Percentiles rank a stretch among this genome's conserved stretches.
Evolutionary conservation across 2,888 invertebrate genomes (phyloP).

Genomic region (Rhopalosiphum nymphaeae): DNA sequence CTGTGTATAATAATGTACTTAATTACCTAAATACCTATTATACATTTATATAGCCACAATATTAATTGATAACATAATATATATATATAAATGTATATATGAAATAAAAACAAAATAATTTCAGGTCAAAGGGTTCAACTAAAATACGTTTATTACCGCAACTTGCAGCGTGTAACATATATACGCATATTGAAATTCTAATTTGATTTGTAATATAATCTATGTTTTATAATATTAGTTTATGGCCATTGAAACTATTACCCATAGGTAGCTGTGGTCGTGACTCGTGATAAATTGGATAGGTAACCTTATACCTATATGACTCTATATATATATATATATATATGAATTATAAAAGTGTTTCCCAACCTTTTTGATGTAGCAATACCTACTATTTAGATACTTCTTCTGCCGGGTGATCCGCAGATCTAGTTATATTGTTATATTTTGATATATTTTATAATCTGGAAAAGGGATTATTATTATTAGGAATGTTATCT

Average conservation of each 20-base stretch:
- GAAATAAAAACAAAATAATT: conserved; percentile 37
- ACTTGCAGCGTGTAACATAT: neutral
- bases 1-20: neutral
- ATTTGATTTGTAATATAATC: conserved; percentile 11
- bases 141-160: conserved; percentile 32
- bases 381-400: neutral
- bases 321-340: neutral
- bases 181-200: neutral
- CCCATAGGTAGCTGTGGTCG: neutral
- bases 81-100: neutral
- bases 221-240: conserved; percentile 5
- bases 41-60: neutral
- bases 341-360: neutral
- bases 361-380: neutral
- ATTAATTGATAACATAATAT: neutral
- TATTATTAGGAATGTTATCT: neutral
- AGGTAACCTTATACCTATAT: neutral
- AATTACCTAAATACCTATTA: neutral
- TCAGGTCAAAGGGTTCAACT: conserved; percentile 12
- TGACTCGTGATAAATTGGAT: neutral
- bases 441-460: neutral
- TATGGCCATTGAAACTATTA: neutral
- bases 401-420: neutral
- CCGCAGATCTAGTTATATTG: neutral
- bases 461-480: too few relatives aligned